These are phyloP conservation scores for Elymnias hypermnestra DNA, from an alignment of 1,140 invertebrate species.

Conservation along the genomic window DNA sequence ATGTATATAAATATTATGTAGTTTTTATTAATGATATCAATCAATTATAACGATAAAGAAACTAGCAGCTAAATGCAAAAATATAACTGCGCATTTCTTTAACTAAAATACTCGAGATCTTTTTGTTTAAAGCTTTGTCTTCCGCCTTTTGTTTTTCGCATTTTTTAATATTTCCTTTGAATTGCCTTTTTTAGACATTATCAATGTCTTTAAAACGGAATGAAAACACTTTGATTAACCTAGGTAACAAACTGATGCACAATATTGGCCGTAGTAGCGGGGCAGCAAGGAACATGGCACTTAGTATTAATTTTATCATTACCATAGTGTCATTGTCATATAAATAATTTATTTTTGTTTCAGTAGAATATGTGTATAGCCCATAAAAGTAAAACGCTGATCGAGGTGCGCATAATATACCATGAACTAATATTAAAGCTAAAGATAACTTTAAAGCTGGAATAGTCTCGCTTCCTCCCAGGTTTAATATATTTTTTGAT, in stretches of 20 bases:
- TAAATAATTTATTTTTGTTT: conserved; percentile 28
- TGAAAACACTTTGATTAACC: conserved; percentile 44
- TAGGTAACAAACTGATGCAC: conserved; percentile 46
- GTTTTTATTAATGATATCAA: too few relatives aligned
- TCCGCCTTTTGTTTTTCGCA: too few relatives aligned
- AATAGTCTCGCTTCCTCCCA: conserved; percentile 40
- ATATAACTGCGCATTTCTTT: too few relatives aligned
- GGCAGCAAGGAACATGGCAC: conserved; percentile 44
- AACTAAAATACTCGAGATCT: not conserved
- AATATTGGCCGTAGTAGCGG: conserved; percentile 47
- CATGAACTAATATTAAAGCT: conserved; percentile 53
- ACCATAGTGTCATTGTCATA: conserved; percentile 27
- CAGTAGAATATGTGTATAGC: conserved; percentile 31
- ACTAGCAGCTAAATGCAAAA: too few relatives aligned
- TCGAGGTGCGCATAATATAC: conserved; percentile 52
- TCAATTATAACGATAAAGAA: too few relatives aligned
- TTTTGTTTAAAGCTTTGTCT: not conserved
- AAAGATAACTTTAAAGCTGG: conserved; percentile 59
- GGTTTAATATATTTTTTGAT: conserved; percentile 30
- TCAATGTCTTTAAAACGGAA: conserved; percentile 32
- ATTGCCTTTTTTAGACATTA: conserved; percentile 22
- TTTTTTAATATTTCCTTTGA: too few relatives aligned
- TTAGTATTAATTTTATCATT: conserved; percentile 45
- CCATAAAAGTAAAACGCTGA: conserved; percentile 46
- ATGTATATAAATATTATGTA: too few relatives aligned